Evolutionary conservation across 2,797 vertebrate species (phyloP).

Genomic region (Paramormyrops hopkinsi): DNA sequence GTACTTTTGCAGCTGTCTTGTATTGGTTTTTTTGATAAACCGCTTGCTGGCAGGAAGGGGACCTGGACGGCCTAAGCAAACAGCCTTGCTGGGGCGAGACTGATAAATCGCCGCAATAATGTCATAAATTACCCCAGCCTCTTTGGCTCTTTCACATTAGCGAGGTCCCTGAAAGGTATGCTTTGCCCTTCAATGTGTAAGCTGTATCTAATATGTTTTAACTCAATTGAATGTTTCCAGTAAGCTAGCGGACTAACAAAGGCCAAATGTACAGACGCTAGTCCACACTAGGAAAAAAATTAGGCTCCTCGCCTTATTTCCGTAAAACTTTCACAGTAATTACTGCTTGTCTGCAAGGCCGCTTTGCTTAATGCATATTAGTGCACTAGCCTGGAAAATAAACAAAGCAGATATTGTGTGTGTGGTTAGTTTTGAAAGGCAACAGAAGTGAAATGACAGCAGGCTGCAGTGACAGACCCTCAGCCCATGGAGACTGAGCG

Average conservation of each 20-base stretch:
- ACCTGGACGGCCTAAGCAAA: constrained; percentile 1
- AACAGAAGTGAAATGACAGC: neutral
- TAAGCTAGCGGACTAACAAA: neutral
- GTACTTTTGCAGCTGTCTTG: constrained; percentile 10
- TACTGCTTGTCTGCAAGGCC: neutral
- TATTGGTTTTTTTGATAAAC: constrained; percentile 20
- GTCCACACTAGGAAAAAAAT: neutral
- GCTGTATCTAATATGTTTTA: neutral
- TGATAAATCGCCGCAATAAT: neutral
- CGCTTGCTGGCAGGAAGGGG: neutral
- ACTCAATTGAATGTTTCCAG: neutral
- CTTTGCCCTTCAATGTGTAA: neutral
- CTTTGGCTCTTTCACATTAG: neutral
- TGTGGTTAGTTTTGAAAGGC: neutral
- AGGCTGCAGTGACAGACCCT: neutral
- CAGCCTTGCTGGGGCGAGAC: neutral
- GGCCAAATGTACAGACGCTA: neutral
- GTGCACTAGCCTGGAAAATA: neutral
- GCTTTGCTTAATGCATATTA: neutral
- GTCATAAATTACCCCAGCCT: neutral
- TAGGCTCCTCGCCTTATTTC: neutral
- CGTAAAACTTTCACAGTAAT: neutral
- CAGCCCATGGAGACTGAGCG: neutral
- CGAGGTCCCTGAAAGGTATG: neutral
- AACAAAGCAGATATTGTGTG: neutral